Base-by-base conservation (phyloP, 2,797 vertebrate genomes). In the Huso huso region DNA sequence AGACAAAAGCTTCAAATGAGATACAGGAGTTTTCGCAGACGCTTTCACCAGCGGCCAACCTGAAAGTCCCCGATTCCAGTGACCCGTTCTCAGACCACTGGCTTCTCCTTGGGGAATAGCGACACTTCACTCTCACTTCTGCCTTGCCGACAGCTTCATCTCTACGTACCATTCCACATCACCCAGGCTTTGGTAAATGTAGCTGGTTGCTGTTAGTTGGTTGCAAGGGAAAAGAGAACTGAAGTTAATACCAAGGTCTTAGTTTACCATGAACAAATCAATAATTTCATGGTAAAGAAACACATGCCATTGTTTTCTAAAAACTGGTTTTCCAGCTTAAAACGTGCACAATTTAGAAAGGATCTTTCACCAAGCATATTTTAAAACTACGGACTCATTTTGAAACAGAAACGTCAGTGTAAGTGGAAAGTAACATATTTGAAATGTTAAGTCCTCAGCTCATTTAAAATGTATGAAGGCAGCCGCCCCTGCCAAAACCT, bases 121-220 rank as follows among this genome's bases (percentile, higher is more conserved):
- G 80, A 94, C 91, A 95, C 94, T 93, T 96, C 92, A 90, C 64
- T 81, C 93, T 96, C 97, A 97, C 93, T 97, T 95, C 97, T 98
- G 96, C 95, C 97, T 98, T 97, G 96, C 94, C 97, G 96, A 98
- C 94, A 96, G 97, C 97, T 98, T 98, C 97, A 96, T 97, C 96
- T 94, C 90, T 98, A 98, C 95, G 97, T 97, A 98, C 97, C 97
- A 98, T 96, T 99, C 97, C 97, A 99, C 97, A 99, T 99, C 97
- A 99, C 97, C 95, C 96, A 97, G 97, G 96, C 92, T 96, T 95
- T 98, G 97, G 97, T 99, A 99, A 98, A 99, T 99, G 97, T 98
- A 99, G 96, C 95, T 99, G 92, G 91, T 95, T 95, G 95, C 95
- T 95, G 90, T 93, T 84, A 97, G 97, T 97, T 95, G 95, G 95